Percentiles rank a stretch among this genome's conserved stretches.
Evolutionary conservation across 2,113 vertebrate genomes (phyloP).

Genomic region (Cettia cetti): DNA sequence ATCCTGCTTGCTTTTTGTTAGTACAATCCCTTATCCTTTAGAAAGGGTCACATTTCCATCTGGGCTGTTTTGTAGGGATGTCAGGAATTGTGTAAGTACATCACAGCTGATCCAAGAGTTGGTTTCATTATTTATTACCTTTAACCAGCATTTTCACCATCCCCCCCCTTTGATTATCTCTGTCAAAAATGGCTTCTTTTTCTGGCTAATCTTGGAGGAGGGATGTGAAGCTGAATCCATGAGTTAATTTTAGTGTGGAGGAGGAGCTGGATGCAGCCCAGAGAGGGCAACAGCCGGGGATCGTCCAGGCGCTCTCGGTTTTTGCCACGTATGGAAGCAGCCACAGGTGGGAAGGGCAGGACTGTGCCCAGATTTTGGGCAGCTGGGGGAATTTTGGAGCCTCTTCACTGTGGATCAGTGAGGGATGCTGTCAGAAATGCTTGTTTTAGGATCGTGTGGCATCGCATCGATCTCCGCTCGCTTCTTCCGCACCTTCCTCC

Average conservation of each 20-base stretch:
- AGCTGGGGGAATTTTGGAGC: not conserved
- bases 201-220: not conserved
- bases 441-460: accelerated
- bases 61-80: not conserved
- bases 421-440: not conserved
- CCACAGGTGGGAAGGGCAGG: not conserved
- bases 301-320: accelerated
- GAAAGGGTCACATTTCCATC: not conserved
- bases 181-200: not conserved
- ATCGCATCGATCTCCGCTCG: accelerated
- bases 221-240: accelerated
- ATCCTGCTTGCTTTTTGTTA: not conserved
- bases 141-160: not conserved
- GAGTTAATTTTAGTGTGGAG: not conserved
- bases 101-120: not conserved
- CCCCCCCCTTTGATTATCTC: not conserved
- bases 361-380: not conserved
- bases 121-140: not conserved
- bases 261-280: not conserved
- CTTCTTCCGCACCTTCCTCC: not conserved
- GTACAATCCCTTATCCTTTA: accelerated
- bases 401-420: accelerated
- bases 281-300: accelerated
- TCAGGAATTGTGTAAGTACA: not conserved
- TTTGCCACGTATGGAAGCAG: not conserved